Percentiles rank a stretch among this genome's conserved stretches.
Conservation (phyloP, 2,797 vertebrate genomes). For the Hoplostethus atlanticus region DNA sequence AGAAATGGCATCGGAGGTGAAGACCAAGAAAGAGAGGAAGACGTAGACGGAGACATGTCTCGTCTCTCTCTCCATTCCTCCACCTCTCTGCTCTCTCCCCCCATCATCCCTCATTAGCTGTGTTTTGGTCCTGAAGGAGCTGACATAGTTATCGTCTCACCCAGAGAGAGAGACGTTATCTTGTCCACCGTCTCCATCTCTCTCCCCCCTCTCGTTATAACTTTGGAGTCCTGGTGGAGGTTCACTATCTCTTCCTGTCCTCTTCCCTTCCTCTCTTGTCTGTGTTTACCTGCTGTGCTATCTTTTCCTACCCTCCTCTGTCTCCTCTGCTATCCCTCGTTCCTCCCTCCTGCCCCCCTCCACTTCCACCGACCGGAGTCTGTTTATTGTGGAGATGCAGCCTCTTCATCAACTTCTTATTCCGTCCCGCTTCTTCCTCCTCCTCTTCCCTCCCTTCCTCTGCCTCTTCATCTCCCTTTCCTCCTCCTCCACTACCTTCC, state of each 20-base stretch:
- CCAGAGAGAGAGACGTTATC: slow-evolving; percentile 15
- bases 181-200: slow-evolving; percentile 15
- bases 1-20: no score
- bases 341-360: slow-evolving; percentile 31
- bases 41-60: neutral
- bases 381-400: slow-evolving; percentile 42
- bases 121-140: slow-evolving; percentile 54
- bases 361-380: slow-evolving; percentile 25
- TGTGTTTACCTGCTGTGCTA: slow-evolving; percentile 53
- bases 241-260: slow-evolving; percentile 42
- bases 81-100: slow-evolving; percentile 9
- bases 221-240: slow-evolving; percentile 45
- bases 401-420: slow-evolving; percentile 10
- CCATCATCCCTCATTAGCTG: slow-evolving; percentile 48
- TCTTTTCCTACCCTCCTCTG: slow-evolving; percentile 29
- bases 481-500: slow-evolving; percentile 14
- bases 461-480: slow-evolving; percentile 1
- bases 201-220: slow-evolving; percentile 36
- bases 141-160: slow-evolving; percentile 40
- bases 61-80: neutral
- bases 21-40: neutral
- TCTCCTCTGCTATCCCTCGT: slow-evolving; percentile 30
- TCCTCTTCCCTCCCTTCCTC: slow-evolving; percentile 12
- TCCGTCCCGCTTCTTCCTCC: slow-evolving; percentile 16
- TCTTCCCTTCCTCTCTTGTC: slow-evolving; percentile 9